Percentiles rank a stretch among this genome's conserved stretches.
Conservation (phyloP, 2,797 vertebrate genomes). For the Coendou prehensilis region DNA sequence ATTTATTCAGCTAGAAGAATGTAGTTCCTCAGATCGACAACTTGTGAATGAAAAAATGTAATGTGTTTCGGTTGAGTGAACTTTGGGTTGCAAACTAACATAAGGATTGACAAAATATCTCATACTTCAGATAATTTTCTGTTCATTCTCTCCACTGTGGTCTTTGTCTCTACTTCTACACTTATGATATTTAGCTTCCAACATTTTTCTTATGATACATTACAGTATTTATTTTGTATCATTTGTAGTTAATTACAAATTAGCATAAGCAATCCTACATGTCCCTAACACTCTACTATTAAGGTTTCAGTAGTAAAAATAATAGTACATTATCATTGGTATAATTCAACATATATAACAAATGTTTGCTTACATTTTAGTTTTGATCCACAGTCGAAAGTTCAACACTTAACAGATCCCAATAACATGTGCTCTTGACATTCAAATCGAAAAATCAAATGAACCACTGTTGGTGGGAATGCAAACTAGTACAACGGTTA, state of each 20-base stretch:
- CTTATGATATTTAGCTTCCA: not conserved
- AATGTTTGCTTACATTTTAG: not conserved
- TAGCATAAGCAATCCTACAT: not conserved
- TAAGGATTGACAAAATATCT: not conserved
- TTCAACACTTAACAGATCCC: not conserved
- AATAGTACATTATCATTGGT: not conserved
- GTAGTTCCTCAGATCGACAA: not conserved
- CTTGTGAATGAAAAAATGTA: not conserved
- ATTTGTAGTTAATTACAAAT: not conserved
- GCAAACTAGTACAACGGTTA: not conserved
- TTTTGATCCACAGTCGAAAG: not conserved
- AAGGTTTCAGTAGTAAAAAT: not conserved
- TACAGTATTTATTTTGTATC: not conserved
- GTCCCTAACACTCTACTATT: not conserved
- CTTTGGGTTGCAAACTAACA: not conserved
- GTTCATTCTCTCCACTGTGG: not conserved
- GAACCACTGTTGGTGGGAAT: not conserved
- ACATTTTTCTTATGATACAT: not conserved
- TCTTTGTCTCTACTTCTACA: not conserved
- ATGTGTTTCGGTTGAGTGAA: not conserved
- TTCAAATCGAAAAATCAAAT: not conserved
- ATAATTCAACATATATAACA: not conserved
- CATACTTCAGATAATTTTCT: not conserved
- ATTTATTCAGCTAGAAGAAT: conserved; percentile 53
- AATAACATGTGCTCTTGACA: not conserved